Evolutionary conservation across 2,888 invertebrate genomes (phyloP), one percentile per base, ranked within the genome.

Genomic region (Philereme vetulata): DNA sequence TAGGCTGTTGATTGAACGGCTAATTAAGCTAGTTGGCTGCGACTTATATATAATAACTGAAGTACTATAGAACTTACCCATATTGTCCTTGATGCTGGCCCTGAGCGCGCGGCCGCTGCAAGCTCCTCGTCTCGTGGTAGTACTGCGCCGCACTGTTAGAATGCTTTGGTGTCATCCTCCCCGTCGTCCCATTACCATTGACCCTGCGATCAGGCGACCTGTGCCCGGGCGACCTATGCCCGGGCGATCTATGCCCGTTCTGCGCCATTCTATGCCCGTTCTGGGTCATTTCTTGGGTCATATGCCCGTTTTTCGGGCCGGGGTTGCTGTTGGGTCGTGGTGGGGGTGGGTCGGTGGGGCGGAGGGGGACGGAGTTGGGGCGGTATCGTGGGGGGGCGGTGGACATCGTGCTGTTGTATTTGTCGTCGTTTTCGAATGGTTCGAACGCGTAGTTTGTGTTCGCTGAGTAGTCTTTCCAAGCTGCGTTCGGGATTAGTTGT

Each of bases 371-470:
- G 56, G 59, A 52, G 65, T 44, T 52, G 48, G 67, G 51, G 0
- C 75, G 58, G 48, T 70, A 54, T 0, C 76, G 67, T 3, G 77
- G 62, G 0, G 82, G 80, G 4, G 81, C 80, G 0, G 83, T 84
- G 4, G 86, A 81, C 0, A 85, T 62, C 4, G 85, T 81, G 38
- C 82, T 84, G 72, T 85, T 85, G 76, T 85, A 89, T 75, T 96
- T 96, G 78, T 96, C 96, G 72, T 97, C 96, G 60, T 96, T 95
- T 74, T 97, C 97, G 81, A 96, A 97, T 0, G 96, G 95, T 76
- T 98, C 97, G 85, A 97, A 98, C 0, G 96, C 97, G 86, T 97
- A 97, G 86, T 97, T 98, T 0, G 97, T 97, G 84, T 96, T 97
- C 1, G 95, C 94, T 0, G 96, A 95, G 81, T 97, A 97, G 80